A percentile compares a stretch with the other conserved stretches of the same genome.
phyloP scores from a whole-genome alignment of 2,113 vertebrate genomes.

The Sakesphorus luctuosus region DNA sequence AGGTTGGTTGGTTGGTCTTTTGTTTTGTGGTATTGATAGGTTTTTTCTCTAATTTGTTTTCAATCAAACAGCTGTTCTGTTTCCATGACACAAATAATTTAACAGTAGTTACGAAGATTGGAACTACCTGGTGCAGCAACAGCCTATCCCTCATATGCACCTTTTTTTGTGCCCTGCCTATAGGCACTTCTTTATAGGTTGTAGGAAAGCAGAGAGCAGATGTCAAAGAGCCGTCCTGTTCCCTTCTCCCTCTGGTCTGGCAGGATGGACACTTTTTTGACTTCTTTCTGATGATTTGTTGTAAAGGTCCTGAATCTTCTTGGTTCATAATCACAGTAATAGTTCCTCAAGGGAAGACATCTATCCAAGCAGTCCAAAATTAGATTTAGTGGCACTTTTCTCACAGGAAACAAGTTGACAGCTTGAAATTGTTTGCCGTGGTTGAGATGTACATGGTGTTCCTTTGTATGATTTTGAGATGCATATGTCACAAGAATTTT shows the following conservation, averaged over 20 bases:
- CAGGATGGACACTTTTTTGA: background rate
- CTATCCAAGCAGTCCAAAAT: slow-evolving; percentile 10
- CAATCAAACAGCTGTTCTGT: background rate
- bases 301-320: background rate
- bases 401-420: slow-evolving; percentile 41
- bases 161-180: background rate
- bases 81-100: background rate
- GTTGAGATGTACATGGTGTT: background rate
- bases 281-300: background rate
- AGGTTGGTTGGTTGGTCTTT: background rate
- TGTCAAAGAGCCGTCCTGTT: background rate
- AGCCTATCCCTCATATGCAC: background rate
- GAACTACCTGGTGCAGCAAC: background rate
- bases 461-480: background rate
- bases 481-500: background rate
- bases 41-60: background rate
- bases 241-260: background rate
- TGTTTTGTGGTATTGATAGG: background rate
- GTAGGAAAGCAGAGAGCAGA: background rate
- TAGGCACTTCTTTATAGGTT: background rate
- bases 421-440: background rate
- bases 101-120: background rate
- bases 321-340: background rate
- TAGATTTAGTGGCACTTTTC: slow-evolving; percentile 10
- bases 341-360: background rate